Percentiles rank a stretch among this genome's conserved stretches.
These are phyloP conservation scores for Tortrix viridana DNA, from an alignment of 2,888 invertebrate species.

Conservation along the genomic window DNA sequence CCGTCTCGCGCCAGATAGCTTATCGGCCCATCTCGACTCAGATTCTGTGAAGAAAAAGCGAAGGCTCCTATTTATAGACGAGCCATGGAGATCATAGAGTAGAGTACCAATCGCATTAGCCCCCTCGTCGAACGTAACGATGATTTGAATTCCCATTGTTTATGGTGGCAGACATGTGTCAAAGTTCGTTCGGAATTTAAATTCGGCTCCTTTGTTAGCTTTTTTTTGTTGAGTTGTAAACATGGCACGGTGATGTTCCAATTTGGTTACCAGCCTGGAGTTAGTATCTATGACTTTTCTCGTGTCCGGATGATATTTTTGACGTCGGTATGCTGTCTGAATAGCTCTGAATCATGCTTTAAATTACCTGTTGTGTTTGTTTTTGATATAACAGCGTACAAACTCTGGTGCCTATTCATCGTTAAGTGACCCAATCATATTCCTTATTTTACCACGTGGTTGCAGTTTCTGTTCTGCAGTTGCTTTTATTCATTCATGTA, in stretches of 20 bases:
- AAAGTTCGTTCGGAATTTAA: constrained; percentile 84
- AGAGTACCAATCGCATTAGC: constrained; percentile 81
- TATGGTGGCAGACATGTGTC: constrained; percentile 85
- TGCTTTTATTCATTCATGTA: no score
- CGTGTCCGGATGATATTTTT: constrained; percentile 70
- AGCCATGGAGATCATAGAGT: constrained; percentile 72
- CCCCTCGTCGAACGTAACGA: constrained; percentile 68
- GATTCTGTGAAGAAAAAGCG: constrained; percentile 81
- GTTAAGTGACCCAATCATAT: no score
- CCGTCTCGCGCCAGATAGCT: constrained; percentile 81
- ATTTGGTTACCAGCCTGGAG: constrained; percentile 78
- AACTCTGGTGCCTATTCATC: not conserved
- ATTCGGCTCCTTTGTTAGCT: constrained; percentile 82
- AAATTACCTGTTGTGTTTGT: constrained; percentile 33
- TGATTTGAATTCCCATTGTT: constrained; percentile 84
- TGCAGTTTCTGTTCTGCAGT: no score
- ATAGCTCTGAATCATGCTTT: constrained; percentile 79
- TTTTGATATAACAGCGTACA: constrained; percentile 33
- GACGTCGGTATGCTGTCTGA: constrained; percentile 79
- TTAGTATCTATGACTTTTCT: constrained; percentile 72
- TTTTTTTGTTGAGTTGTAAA: constrained; percentile 82
- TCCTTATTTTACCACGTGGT: no score
- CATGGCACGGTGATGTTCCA: constrained; percentile 82
- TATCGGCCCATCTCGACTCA: constrained; percentile 79
- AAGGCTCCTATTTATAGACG: constrained; percentile 81